Base-by-base conservation (phyloP, 2,113 vertebrate species). In the Clarias gariepinus region DNA sequence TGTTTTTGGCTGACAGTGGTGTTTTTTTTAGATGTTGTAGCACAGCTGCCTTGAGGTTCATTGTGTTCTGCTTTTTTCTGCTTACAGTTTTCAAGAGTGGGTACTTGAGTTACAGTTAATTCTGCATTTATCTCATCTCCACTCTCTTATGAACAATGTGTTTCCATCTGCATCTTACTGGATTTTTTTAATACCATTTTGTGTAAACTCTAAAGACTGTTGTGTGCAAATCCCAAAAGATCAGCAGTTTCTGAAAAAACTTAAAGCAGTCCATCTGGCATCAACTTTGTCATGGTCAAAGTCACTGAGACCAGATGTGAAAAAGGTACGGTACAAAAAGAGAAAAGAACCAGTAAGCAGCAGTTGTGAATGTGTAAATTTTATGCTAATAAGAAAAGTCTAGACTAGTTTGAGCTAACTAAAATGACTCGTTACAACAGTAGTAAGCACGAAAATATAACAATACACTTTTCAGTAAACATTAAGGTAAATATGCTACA, bases 1-100 rank as follows among this genome's bases (percentile, higher is more conserved):
- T 77, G 73, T 77, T 77, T 77, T 77, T 77, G 73, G 47, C 47
- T 53, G 74, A 53, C 47, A 77, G 47, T 0, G n/a, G 25, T 77
- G 47, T 12, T 77, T 21, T 76, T 11, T 77, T 77, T 28, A 53
- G 25, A n/a, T 74, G 71, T 23, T 47, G 23, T 74, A 77, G 12
- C 12, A 25, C 47, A 52, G 53, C 74, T n/a, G 74, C 10, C 6
- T 77, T 0, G 53, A 77, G 47, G 23, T 77, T 77, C 25, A 77
- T 2, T 12, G 19, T 73, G 33, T 23, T 41, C 18, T 41, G 36
- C 3, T 23, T 15, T 77, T 53, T 77, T 77, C 23, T 77, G 74
- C 47, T 53, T 23, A 25, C 11, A 16, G 23, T n/a, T 55, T 3
- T 77, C 15, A 16, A 55, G 47, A n/a, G 73, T 52, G 12, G 3